phyloP scores from a whole-genome alignment of 2,113 vertebrate genomes.

The Grammomys surdaster region DNA sequence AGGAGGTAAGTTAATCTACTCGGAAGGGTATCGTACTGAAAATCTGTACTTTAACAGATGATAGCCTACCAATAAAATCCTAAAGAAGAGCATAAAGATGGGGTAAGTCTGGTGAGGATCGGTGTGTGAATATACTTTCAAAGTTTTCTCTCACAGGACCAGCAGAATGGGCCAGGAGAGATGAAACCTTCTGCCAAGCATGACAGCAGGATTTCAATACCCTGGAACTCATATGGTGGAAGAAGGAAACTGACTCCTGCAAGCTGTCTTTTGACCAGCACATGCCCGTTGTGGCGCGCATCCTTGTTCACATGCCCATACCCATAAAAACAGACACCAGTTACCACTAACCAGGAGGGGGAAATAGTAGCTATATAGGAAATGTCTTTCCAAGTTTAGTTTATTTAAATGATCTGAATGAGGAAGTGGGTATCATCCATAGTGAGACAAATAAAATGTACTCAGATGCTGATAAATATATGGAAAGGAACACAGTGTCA shows the following conservation, averaged over 20 bases:
- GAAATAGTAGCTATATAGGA: background rate
- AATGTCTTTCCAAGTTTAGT: background rate
- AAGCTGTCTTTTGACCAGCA: background rate
- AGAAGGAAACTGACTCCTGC: background rate
- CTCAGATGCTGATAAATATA: background rate
- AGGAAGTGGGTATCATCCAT: background rate
- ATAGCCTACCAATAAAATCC: background rate
- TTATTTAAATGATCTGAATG: background rate
- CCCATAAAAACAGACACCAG: background rate
- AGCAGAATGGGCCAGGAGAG: background rate
- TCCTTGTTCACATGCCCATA: background rate
- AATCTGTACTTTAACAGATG: slow-evolving; percentile 11
- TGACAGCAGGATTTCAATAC: background rate
- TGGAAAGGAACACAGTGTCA: background rate
- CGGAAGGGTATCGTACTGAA: background rate
- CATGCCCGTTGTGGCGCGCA: background rate
- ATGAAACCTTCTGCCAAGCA: background rate
- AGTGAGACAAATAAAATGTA: background rate
- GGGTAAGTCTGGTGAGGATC: background rate
- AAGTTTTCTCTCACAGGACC: background rate
- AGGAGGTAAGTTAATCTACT: background rate
- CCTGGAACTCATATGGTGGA: background rate
- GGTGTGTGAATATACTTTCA: background rate
- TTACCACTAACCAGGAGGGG: background rate
- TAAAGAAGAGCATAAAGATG: background rate